A percentile compares a stretch with the other conserved stretches of the same genome.
phyloP scores from a whole-genome alignment of 2,797 vertebrate species.

The Gambelia wislizenii region DNA sequence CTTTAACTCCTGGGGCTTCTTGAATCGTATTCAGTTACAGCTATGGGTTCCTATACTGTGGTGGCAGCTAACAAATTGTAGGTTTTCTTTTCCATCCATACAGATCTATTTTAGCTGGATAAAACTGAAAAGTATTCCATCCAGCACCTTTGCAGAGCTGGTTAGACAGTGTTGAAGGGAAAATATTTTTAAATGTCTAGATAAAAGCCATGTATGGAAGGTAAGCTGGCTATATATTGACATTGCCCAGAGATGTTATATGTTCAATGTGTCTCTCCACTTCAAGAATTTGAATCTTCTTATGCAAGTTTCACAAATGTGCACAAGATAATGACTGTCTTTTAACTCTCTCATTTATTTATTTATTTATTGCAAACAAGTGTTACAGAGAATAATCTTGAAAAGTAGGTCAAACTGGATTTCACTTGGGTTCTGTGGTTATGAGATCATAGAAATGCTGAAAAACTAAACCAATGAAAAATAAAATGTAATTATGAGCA shows the following conservation, averaged over 20 bases:
- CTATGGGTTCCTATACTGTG: too few relatives aligned
- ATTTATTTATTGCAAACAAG: neutral
- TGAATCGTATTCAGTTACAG: too few relatives aligned
- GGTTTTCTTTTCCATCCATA: neutral
- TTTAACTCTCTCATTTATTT: neutral
- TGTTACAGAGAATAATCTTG: neutral
- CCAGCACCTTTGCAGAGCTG: neutral
- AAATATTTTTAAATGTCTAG: neutral
- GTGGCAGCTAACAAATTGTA: neutral
- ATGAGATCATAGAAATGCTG: neutral
- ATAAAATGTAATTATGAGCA: neutral
- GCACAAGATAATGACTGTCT: neutral
- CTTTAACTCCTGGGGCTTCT: too few relatives aligned
- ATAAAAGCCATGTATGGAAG: neutral
- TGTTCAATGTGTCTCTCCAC: neutral
- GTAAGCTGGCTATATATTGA: neutral
- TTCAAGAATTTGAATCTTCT: neutral
- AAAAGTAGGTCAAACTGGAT: neutral
- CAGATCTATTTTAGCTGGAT: neutral
- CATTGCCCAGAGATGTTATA: neutral
- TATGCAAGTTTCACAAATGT: too few relatives aligned
- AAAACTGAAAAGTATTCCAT: neutral
- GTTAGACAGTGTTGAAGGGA: neutral
- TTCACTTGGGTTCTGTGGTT: neutral
- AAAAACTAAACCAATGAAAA: neutral